Percentiles rank a stretch among this genome's conserved stretches.
Conservation (phyloP, 2,888 invertebrate genomes). For the Dione vanillae region DNA sequence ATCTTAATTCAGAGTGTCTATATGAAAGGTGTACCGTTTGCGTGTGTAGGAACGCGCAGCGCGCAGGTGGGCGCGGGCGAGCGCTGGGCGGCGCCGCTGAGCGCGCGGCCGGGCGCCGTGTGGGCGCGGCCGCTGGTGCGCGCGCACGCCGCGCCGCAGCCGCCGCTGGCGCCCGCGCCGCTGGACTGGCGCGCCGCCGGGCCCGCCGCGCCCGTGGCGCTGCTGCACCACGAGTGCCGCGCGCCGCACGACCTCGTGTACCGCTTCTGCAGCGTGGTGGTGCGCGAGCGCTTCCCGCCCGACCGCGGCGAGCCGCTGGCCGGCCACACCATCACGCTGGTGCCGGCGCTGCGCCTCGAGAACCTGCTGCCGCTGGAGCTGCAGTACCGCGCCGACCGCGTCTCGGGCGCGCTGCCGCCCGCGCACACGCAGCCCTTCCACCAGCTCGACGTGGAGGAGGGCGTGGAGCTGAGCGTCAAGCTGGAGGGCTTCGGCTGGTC, state of each 20-base stretch:
- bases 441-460: constrained; percentile 87
- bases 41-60: constrained; percentile 32
- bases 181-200: constrained; percentile 66
- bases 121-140: constrained; percentile 64
- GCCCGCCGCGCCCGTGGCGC: constrained; percentile 50
- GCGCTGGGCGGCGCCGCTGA: constrained; percentile 88
- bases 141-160: constrained; percentile 62
- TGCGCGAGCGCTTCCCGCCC: constrained; percentile 91
- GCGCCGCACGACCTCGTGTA: constrained; percentile 62
- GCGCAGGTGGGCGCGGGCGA: constrained; percentile 79
- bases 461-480: constrained; percentile 89
- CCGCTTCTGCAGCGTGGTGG: constrained; percentile 92
- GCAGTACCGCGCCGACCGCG: constrained; percentile 77
- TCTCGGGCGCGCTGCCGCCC: constrained; percentile 64
- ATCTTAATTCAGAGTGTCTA: neutral
- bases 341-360: constrained; percentile 92
- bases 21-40: neutral
- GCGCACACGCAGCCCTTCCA: constrained; percentile 71
- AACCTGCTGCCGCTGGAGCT: constrained; percentile 95
- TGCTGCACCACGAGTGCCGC: constrained; percentile 68
- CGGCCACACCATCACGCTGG: constrained; percentile 93
- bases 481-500: constrained; percentile 93
- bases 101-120: constrained; percentile 67
- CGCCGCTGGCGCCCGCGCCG: constrained; percentile 60
- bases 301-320: constrained; percentile 87